Evolutionary conservation across 2,113 vertebrate species (phyloP).

Genomic region (Perca schrenkii): DNA sequence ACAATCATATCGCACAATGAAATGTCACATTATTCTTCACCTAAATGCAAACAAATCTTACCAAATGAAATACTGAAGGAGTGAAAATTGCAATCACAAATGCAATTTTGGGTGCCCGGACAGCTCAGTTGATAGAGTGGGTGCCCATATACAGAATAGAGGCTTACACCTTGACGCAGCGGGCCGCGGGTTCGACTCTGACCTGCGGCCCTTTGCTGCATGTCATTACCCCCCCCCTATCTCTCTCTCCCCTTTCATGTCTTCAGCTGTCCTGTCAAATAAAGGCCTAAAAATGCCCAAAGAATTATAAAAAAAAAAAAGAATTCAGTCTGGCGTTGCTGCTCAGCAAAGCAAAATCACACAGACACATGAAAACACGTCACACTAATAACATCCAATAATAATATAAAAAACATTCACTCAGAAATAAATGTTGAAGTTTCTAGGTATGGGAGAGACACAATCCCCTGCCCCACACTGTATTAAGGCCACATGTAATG

Average conservation of each 20-base stretch:
- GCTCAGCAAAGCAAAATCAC: background rate
- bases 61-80: background rate
- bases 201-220: no score
- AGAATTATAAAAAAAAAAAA: no score
- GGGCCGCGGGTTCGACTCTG: no score
- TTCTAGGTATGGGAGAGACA: background rate
- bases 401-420: background rate
- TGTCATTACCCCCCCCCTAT: no score
- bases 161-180: no score
- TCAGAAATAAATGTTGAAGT: background rate
- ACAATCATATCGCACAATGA: background rate
- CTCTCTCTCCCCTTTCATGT: no score
- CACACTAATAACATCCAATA: background rate
- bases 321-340: background rate
- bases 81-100: background rate
- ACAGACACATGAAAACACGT: background rate
- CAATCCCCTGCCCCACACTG: background rate
- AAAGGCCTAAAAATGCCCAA: no score
- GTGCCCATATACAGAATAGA: no score
- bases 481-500: background rate
- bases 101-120: background rate
- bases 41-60: background rate
- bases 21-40: slow-evolving; percentile 1
- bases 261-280: no score
- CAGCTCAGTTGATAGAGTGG: no score